phyloP scores from a whole-genome alignment of 1,140 invertebrate genomes.

The Penaeus vannamei region DNA sequence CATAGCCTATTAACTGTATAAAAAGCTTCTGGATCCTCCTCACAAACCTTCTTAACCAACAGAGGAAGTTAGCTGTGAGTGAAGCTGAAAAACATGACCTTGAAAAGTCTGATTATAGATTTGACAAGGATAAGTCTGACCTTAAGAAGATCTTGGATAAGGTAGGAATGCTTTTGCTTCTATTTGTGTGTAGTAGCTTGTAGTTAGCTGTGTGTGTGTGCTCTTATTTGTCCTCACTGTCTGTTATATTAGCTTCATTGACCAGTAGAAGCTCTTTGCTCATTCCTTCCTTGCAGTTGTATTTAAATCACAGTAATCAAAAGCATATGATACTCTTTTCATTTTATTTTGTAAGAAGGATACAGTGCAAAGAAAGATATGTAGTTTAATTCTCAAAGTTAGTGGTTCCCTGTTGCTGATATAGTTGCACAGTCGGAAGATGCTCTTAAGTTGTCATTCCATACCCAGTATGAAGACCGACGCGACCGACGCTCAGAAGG shows the following conservation, averaged over 20 bases:
- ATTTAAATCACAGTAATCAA: no score
- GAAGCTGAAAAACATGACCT: conserved; percentile 67
- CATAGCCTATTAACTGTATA: background rate
- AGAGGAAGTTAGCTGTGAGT: conserved; percentile 67
- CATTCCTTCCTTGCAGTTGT: no score
- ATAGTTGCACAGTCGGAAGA: background rate
- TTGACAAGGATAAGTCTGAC: conserved; percentile 65
- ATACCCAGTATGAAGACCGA: background rate
- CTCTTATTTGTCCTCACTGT: background rate
- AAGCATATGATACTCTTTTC: background rate
- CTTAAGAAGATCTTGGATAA: conserved; percentile 66
- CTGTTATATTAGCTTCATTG: background rate
- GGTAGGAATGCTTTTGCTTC: conserved; percentile 46
- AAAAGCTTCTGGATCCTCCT: background rate
- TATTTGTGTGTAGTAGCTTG: background rate
- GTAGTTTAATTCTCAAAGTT: background rate
- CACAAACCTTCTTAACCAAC: conserved; percentile 46
- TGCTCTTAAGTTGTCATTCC: background rate
- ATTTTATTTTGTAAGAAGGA: no score
- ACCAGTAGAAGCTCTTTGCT: no score
- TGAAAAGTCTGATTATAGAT: conserved; percentile 62
- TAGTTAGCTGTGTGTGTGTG: background rate
- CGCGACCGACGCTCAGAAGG: background rate
- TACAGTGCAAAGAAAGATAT: no score
- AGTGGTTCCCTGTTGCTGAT: conserved; percentile 4